Evolutionary conservation across 1,140 invertebrate species (phyloP).

Genomic region (Probaryconus sp.): DNA sequence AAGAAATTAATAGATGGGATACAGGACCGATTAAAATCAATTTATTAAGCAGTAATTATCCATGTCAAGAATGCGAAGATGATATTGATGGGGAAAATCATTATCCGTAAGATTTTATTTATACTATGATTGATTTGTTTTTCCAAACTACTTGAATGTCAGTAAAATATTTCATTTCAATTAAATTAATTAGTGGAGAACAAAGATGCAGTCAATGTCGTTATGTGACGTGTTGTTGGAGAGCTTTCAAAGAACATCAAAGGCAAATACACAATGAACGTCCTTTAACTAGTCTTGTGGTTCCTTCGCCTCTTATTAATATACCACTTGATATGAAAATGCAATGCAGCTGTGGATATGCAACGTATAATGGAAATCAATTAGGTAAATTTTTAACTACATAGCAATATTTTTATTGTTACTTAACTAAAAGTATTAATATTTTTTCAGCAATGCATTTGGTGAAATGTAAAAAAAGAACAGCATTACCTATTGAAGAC

Average conservation of each 20-base stretch:
- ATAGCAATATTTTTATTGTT: conserved; percentile 1
- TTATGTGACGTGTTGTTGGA: conserved; percentile 86
- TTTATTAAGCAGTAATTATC: conserved; percentile 57
- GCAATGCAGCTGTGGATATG: conserved; percentile 87
- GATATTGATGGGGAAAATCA: conserved; percentile 82
- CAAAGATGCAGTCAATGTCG: conserved; percentile 86
- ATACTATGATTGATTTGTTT: not conserved
- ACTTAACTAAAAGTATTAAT: conserved; percentile 14
- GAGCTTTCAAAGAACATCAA: conserved; percentile 85
- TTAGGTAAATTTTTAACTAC: conserved; percentile 64
- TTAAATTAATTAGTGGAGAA: conserved; percentile 81
- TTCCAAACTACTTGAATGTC: conserved; percentile 29
- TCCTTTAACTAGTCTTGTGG: conserved; percentile 79
- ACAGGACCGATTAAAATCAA: conserved; percentile 69
- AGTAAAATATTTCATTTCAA: conserved; percentile 22
- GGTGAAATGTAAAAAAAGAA: conserved; percentile 72
- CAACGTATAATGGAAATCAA: conserved; percentile 81
- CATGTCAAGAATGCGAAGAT: conserved; percentile 85
- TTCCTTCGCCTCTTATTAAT: conserved; percentile 76
- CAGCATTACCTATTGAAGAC: conserved; percentile 67
- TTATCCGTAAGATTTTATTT: conserved; percentile 81
- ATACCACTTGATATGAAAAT: conserved; percentile 80
- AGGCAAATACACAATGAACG: conserved; percentile 81
- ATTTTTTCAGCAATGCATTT: conserved; percentile 72
- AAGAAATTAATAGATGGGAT: conserved; percentile 71